A percentile compares a stretch with the other conserved stretches of the same genome.
phyloP scores from a whole-genome alignment of 2,113 vertebrate genomes.

The Ivindomyrus marchei region DNA sequence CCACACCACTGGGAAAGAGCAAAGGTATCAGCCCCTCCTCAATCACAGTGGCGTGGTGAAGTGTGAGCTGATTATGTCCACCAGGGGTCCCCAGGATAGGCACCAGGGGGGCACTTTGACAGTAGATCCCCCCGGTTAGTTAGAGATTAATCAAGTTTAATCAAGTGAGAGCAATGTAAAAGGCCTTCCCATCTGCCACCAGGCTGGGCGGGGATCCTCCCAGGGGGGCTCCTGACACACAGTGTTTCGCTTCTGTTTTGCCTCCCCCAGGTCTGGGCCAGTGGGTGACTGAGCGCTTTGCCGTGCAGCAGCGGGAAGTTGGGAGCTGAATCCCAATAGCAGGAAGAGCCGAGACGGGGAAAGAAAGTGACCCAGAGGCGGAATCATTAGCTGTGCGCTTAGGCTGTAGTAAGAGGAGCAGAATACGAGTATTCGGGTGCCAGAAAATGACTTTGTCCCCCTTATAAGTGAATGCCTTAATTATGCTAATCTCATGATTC shows the following conservation, averaged over 20 bases:
- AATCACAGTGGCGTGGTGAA: not conserved
- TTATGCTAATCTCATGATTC: conserved; percentile 42
- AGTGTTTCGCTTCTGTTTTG: not conserved
- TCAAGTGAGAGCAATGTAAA: not conserved
- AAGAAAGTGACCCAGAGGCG: not conserved
- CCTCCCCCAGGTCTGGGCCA: not conserved
- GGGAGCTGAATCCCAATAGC: not conserved
- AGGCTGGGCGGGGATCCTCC: not conserved
- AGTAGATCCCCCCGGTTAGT: not conserved
- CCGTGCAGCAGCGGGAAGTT: not conserved
- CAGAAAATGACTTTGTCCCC: conserved; percentile 9
- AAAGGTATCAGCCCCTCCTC: not conserved
- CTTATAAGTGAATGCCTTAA: conserved; percentile 33
- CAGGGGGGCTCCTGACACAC: not conserved
- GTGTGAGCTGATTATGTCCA: not conserved
- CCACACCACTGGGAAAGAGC: not conserved
- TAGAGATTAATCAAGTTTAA: not conserved
- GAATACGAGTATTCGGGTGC: not conserved
- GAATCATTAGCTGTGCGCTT: not conserved
- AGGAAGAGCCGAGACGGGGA: not conserved
- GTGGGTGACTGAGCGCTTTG: not conserved
- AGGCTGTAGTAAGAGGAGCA: not conserved
- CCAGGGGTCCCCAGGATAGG: not conserved
- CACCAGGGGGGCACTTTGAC: not conserved
- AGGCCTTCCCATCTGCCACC: not conserved